Conservation (phyloP, 2,888 invertebrate species). For the Marronus borbonicus region DNA sequence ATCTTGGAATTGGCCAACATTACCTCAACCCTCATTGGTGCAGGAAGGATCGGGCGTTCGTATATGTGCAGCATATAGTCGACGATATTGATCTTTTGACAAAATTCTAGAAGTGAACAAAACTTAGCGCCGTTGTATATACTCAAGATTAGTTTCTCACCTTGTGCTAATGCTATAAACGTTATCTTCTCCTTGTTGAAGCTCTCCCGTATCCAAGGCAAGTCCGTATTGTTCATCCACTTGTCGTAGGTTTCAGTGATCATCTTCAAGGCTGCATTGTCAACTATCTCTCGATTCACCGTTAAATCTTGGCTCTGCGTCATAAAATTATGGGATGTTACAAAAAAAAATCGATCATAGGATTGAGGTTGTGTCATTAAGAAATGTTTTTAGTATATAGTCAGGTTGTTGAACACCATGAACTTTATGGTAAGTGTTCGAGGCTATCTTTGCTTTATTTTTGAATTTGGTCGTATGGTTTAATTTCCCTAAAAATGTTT, state of each 20-base stretch:
- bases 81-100: conserved; percentile 54
- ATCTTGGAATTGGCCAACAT: conserved; percentile 59
- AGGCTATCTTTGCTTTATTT: too few species aligned
- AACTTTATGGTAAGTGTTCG: too few species aligned
- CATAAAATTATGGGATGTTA: not conserved
- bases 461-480: too few species aligned
- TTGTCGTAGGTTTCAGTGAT: conserved; percentile 53
- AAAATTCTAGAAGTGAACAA: conserved; percentile 58
- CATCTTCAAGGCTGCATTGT: conserved; percentile 60
- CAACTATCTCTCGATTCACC: conserved; percentile 44
- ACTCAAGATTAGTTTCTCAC: conserved; percentile 52
- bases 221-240: conserved; percentile 50
- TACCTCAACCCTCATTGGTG: conserved; percentile 59
- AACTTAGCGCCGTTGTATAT: too few species aligned
- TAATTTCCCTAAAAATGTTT: too few species aligned
- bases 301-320: conserved; percentile 5
- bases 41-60: conserved; percentile 59
- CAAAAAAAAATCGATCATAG: not conserved
- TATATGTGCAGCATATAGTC: conserved; percentile 59
- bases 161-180: conserved; percentile 61
- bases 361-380: not conserved
- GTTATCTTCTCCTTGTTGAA: conserved; percentile 59
- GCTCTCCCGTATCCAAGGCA: conserved; percentile 58
- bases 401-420: too few species aligned
- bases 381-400: too few species aligned